Percentiles rank a stretch among this genome's conserved stretches.
phyloP scores from a whole-genome alignment of 2,113 vertebrate species.

The Lasiurus borealis region DNA sequence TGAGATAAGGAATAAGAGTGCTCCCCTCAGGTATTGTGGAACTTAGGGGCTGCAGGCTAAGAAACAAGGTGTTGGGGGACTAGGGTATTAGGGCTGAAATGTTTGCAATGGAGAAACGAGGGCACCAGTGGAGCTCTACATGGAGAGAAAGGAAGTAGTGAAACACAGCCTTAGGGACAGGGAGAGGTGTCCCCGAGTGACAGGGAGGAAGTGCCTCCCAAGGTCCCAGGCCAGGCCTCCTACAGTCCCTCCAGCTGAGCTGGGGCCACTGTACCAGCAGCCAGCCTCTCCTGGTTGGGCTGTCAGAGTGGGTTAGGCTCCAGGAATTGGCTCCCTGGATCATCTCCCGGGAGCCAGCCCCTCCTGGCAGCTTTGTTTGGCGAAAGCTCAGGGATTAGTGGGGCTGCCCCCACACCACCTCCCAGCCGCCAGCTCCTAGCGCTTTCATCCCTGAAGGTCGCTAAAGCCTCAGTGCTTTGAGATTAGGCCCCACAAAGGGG shows the following conservation, averaged over 20 bases:
- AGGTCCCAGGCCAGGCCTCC: conserved; percentile 11
- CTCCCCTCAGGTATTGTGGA: background rate
- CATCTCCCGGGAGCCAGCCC: conserved; percentile 81
- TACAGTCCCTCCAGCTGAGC: background rate
- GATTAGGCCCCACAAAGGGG: conserved; percentile 84
- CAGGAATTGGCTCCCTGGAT: conserved; percentile 80
- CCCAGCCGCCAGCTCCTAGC: conserved; percentile 75
- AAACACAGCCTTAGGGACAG: background rate
- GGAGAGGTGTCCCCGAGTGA: background rate
- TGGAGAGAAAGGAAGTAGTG: background rate
- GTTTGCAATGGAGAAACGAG: background rate
- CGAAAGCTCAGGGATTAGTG: conserved; percentile 81
- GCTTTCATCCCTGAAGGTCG: conserved; percentile 84
- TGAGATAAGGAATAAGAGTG: background rate
- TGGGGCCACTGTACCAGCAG: conserved; percentile 45
- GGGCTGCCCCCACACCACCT: conserved; percentile 79
- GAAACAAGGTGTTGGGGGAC: background rate
- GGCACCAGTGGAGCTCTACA: background rate
- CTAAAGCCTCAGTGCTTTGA: conserved; percentile 81
- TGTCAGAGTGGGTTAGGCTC: conserved; percentile 83
- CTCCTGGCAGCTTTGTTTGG: conserved; percentile 84
- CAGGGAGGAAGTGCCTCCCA: background rate
- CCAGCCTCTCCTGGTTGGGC: conserved; percentile 67
- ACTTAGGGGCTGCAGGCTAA: background rate
- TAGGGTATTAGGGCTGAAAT: background rate